phyloP scores from a whole-genome alignment of 2,113 vertebrate species.

The Natator depressus region DNA sequence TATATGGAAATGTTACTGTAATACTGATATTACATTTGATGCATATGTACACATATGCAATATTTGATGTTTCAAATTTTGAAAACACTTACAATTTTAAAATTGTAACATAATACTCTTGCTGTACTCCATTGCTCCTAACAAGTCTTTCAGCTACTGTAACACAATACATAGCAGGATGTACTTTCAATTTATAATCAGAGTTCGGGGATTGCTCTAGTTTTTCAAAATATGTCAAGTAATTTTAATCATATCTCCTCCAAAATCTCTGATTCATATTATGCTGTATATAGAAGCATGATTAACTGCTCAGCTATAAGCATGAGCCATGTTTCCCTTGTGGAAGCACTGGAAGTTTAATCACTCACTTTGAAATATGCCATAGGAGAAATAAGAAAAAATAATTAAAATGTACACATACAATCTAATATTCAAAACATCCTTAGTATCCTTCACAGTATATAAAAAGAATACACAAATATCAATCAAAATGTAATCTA shows the following conservation, averaged over 20 bases:
- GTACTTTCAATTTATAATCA: background rate
- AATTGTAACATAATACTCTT: background rate
- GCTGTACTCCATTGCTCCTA: background rate
- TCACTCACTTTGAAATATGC: background rate
- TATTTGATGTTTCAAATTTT: background rate
- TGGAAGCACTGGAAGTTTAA: constrained; percentile 11
- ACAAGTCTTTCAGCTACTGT: background rate
- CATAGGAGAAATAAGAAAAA: background rate
- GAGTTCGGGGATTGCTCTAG: background rate
- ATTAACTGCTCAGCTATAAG: constrained; percentile 38
- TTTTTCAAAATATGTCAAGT: background rate
- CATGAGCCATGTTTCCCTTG: background rate
- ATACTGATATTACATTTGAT: background rate
- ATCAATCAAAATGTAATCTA: background rate
- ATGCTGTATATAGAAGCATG: background rate
- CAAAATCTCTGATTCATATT: constrained; percentile 1
- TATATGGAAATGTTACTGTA: background rate
- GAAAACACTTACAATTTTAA: background rate
- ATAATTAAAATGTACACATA: background rate
- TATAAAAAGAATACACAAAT: background rate
- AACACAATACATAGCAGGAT: background rate
- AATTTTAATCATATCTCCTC: background rate
- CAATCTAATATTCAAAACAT: background rate
- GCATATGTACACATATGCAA: accelerated
- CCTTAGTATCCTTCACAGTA: background rate